Percentiles rank a stretch among this genome's conserved stretches.
Evolutionary conservation across 2,797 vertebrate genomes (phyloP).

Genomic region (Bufotes viridis): DNA sequence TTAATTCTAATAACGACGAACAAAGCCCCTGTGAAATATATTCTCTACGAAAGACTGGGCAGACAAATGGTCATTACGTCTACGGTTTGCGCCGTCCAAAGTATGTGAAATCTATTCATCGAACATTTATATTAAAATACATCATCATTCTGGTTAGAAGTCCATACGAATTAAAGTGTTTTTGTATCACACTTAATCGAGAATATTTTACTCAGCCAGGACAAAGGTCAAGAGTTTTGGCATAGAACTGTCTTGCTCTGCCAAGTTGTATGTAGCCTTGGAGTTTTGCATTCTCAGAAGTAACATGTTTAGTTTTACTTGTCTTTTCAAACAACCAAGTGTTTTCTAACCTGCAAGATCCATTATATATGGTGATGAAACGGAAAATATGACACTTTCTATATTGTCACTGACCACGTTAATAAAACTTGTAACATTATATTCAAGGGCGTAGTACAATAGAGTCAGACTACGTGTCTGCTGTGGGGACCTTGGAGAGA

Average conservation of each 20-base stretch:
- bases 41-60: not conserved
- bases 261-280: not conserved
- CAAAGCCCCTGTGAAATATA: slow-evolving; percentile 25
- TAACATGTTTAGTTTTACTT: not conserved
- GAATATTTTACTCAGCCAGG: slow-evolving; percentile 13
- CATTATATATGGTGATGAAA: not conserved
- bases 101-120: slow-evolving; percentile 21
- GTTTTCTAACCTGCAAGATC: slow-evolving; percentile 8
- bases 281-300: not conserved
- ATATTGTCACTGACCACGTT: not conserved
- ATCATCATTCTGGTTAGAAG: slow-evolving; percentile 29
- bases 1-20: slow-evolving; percentile 22
- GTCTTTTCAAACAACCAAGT: slow-evolving; percentile 10
- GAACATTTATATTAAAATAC: slow-evolving; percentile 37
- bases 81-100: not conserved
- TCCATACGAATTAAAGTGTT: slow-evolving; percentile 24
- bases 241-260: not conserved
- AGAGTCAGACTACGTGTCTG: too few species aligned
- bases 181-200: slow-evolving; percentile 28
- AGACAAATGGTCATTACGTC: slow-evolving; percentile 13
- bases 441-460: not conserved
- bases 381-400: not conserved
- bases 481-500: too few species aligned
- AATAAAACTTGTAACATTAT: not conserved
- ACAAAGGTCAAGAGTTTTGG: slow-evolving; percentile 25